These are phyloP conservation scores for Mesaphorura yosii DNA, from an alignment of 1,140 invertebrate species.

Conservation along the genomic window DNA sequence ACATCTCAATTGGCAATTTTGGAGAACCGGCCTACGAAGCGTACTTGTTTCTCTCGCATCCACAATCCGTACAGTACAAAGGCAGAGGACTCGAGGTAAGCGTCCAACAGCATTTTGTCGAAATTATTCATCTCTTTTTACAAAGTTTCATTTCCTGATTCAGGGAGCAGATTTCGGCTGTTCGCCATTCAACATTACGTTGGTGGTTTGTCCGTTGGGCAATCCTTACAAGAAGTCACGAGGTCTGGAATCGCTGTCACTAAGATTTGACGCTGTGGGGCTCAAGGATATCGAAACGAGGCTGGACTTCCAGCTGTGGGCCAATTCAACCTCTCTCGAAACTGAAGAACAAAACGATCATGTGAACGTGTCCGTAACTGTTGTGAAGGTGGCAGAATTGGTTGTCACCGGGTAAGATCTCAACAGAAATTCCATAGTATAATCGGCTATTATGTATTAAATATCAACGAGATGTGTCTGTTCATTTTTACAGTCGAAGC, in stretches of 20 bases:
- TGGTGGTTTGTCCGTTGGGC: conserved; percentile 68
- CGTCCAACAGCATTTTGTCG: conserved; percentile 6
- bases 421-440: conserved; percentile 6
- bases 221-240: conserved; percentile 64
- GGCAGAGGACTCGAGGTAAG: conserved; percentile 43
- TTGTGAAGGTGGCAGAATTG: conserved; percentile 70
- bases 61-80: conserved; percentile 65
- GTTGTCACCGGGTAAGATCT: conserved; percentile 64
- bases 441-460: conserved; percentile 5
- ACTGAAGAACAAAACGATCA: conserved; percentile 44
- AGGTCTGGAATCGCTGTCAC: conserved; percentile 45
- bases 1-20: conserved; percentile 60
- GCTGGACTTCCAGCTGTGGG: conserved; percentile 59
- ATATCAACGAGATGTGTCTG: conserved; percentile 12
- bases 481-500: conserved; percentile 40
- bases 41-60: conserved; percentile 65
- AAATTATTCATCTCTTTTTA: background rate
- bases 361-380: conserved; percentile 46
- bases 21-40: conserved; percentile 86
- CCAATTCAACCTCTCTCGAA: conserved; percentile 77
- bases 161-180: conserved; percentile 23
- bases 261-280: conserved; percentile 66
- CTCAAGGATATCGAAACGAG: conserved; percentile 55
- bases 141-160: background rate
- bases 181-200: conserved; percentile 47